Evolutionary conservation across 2,113 vertebrate genomes (phyloP), one percentile per base, ranked within the genome.

Genomic region (Calyptommatus sinebrachiatus): DNA sequence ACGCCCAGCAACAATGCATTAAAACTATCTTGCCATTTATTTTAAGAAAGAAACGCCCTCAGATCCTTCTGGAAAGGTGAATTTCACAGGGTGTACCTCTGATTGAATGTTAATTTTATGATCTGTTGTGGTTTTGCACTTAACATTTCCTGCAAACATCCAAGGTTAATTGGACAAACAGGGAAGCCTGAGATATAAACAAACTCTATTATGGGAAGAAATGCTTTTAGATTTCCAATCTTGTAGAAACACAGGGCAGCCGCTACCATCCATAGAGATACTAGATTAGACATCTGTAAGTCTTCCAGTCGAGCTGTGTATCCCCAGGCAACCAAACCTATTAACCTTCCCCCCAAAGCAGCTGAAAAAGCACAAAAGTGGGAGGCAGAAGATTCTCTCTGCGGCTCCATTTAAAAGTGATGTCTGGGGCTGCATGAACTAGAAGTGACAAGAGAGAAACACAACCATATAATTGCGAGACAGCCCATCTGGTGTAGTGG

Each of bases 241-340:
- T 80, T 5, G n/a, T 16, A 72, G 53, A 88, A 81, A 76, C 22
- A 45, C 57, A 68, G 21, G 76, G 71, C 53, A 21, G 2, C 29
- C 70, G 71, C 20, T 79, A 80, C 84, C 70, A 83, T 88, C 72
- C 85, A 10, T 45, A 80, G 72, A 86, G 79, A 85, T 69, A 82
- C 62, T 78, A 77, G 80, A 81, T 86, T 84, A 90, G 78, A 80
- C 22, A 83, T 78, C 78, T 88, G 85, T 87, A 53, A 82, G 81
- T 82, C 81, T 76, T 85, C 63, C 86, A 77, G 68, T 80, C 69
- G 72, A 86, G 82, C n/a, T 81, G 61, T 81, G 61, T 83, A 83
- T 84, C 72, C 83, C 71, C 75, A 87, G 85, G 84, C 78, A 91
- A 86, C 73, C 76, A 88, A 91, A 90, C 74, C 67, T 83, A 88